Percentiles rank a stretch among this genome's conserved stretches.
phyloP scores from a whole-genome alignment of 2,797 vertebrate species.

The Knipowitschia caucasica region DNA sequence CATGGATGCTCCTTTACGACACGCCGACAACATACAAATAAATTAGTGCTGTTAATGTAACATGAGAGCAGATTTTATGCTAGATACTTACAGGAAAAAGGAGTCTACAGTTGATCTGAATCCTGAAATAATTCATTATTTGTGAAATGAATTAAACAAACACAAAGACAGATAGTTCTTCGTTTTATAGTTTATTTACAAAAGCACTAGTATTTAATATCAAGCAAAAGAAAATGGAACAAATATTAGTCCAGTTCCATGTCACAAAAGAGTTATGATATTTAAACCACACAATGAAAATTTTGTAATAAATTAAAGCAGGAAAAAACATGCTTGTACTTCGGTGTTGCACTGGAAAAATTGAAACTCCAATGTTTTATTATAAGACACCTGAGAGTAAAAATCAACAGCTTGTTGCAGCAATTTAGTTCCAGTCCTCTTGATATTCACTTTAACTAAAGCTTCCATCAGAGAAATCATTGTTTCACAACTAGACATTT shows the following conservation, averaged over 20 bases:
- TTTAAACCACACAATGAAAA: slow-evolving; percentile 76
- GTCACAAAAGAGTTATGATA: slow-evolving; percentile 72
- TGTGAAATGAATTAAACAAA: not conserved
- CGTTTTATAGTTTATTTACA: slow-evolving; percentile 65
- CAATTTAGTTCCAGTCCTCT: slow-evolving; percentile 65
- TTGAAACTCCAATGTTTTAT: slow-evolving; percentile 67
- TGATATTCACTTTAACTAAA: slow-evolving; percentile 60
- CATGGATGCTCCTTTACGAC: too few species aligned
- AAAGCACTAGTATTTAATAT: slow-evolving; percentile 75
- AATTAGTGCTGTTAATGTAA: too few species aligned
- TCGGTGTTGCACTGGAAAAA: slow-evolving; percentile 68
- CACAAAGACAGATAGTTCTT: not conserved
- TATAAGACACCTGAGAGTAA: slow-evolving; percentile 79
- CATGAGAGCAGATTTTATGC: too few species aligned
- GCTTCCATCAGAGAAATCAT: slow-evolving; percentile 59
- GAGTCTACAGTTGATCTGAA: too few species aligned
- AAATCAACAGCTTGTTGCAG: slow-evolving; percentile 74
- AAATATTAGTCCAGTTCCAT: slow-evolving; percentile 72
- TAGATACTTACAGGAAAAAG: too few species aligned
- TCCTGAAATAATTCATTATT: too few species aligned
- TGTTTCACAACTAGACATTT: slow-evolving; percentile 67
- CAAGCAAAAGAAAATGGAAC: slow-evolving; percentile 77
- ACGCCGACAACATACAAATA: too few species aligned
- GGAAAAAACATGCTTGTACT: slow-evolving; percentile 69
- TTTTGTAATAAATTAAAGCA: slow-evolving; percentile 79